phyloP scores from a whole-genome alignment of 1,140 invertebrate species.

The Meloidogyne hapla region DNA sequence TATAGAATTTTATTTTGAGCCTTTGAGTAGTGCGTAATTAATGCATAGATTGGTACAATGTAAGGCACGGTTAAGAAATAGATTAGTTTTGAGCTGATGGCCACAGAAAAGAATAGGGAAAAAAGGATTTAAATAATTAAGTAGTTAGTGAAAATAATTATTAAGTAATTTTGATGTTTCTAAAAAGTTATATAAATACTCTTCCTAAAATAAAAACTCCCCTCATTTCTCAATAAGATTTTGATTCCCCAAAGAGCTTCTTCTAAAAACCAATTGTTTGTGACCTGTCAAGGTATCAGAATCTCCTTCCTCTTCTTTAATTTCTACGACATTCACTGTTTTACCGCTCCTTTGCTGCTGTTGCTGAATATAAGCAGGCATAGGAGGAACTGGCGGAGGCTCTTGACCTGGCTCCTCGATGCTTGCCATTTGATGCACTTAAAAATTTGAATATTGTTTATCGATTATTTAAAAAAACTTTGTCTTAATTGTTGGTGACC shows the following conservation, averaged over 20 bases:
- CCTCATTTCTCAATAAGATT: constrained; percentile 13
- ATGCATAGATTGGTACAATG: not conserved
- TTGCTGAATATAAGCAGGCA: not conserved
- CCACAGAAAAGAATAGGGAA: not conserved
- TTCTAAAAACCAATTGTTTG: constrained; percentile 18
- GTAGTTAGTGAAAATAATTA: not conserved
- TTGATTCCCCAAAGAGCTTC: constrained; percentile 21
- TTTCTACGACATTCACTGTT: constrained; percentile 11
- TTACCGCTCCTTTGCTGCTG: not conserved
- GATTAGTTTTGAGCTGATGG: not conserved
- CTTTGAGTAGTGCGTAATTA: not conserved
- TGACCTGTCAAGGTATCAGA: constrained; percentile 22
- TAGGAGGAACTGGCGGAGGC: not conserved
- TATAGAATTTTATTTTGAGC: not conserved
- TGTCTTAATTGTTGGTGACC: constrained; percentile 20
- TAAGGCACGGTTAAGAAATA: not conserved
- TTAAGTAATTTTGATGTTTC: not conserved
- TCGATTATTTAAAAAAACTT: not conserved
- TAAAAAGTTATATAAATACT: no score
- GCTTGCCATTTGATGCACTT: constrained; percentile 25
- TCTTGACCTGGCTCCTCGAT: constrained; percentile 10
- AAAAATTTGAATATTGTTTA: not conserved
- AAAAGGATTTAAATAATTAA: no score
- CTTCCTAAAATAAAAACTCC: no score
- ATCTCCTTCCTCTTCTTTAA: constrained; percentile 23